Base-by-base conservation (phyloP, 2,888 invertebrate species). In the Caenorhabditis sp. region DNA sequence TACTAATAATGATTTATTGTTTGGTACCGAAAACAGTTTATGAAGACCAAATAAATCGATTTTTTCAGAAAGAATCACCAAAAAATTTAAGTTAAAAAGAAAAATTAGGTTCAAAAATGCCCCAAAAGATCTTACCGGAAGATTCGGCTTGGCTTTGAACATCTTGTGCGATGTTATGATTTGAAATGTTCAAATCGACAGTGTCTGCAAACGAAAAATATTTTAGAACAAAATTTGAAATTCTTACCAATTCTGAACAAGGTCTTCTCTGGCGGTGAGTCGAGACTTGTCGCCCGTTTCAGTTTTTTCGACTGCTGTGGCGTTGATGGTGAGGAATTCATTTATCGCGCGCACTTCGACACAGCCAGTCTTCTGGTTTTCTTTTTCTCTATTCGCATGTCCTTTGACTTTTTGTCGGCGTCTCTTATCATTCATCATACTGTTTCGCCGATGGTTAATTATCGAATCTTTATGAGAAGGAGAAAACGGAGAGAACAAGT, bases 191-290 rank as follows among this genome's bases (percentile, higher is more conserved):
- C 53, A 72, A 60, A 56, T 72, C 72, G 14, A 72, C 72, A 3
- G 72, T 72, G 50, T 72, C 72, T 72, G 63, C n/a, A 72, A 63
- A 49, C 23, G 8, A 31, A 36, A 38, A 10, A 36, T 7, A 10
- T 36, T 20, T 31, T 10, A 31, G 31, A 31, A 31, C 4, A 31
- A 31, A 31, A 31, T 31, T 31, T 31, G 54, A 62, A 27, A 31
- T 8, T 36, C 58, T 52, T 26, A 76, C 80, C 82, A 27, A 83
- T 82, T 68, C 82, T 56, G 59, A 83, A 83, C 52, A 83, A 78
- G 7, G 82, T 82, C 61, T 81, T 75, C 31, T 76, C 78, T 23
- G 83, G 83, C 31, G 80, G 83, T 7, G 77, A 78, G 57, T 83
- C 83, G 3, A 80, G 71, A 43, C 76, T 75, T 14, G 78, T 75